Base-by-base conservation (phyloP, 2,113 vertebrate genomes). In the Tor tambroides region DNA sequence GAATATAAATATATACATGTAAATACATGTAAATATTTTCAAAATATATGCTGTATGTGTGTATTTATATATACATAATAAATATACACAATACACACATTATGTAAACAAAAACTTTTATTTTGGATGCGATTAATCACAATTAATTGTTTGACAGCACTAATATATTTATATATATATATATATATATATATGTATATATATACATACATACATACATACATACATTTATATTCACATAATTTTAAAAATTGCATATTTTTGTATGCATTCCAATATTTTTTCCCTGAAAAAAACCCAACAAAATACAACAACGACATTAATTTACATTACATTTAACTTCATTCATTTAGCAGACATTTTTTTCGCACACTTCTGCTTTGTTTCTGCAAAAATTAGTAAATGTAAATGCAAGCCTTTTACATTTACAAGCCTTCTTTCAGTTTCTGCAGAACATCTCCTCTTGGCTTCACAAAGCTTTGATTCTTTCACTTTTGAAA, bases 401-500 rank as follows among this genome's bases (percentile, higher is more conserved):
- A 23, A 72, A 38, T 41, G 9, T 35, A 72, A 21, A 72, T 23
- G 69, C 21, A 72, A 72, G 69, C 10, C 69, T 72, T 38, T 72
- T 72, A n/a, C 35, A 32, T 41, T n/a, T 12, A n/a, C 10, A 72
- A 41, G 35, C 19, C 69, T 12, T 72, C 35, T 41, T 72, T 72
- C 38, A 72, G 69, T 41, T 72, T 72, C 56, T 61, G 56, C 63
- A 30, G 63, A 67, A 67, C 11, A 67, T 67, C 41, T 26, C 41
- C 23, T 46, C 72, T 46, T 26, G n/a, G 23, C 74, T 76, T 46
- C n/a, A 49, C 74, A 76, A 76, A 76, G 41, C n/a, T 49, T 76
- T 76, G 74, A 76, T 76, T 76, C 74, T 49, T 46, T 26, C 1
- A 1, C 23, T 17, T 28, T 76, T 76, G n/a, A 76, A 76, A 76